Evolutionary conservation across 2,888 invertebrate species (phyloP), one percentile per base, ranked within the genome.

Genomic region (Heliconius erato): DNA sequence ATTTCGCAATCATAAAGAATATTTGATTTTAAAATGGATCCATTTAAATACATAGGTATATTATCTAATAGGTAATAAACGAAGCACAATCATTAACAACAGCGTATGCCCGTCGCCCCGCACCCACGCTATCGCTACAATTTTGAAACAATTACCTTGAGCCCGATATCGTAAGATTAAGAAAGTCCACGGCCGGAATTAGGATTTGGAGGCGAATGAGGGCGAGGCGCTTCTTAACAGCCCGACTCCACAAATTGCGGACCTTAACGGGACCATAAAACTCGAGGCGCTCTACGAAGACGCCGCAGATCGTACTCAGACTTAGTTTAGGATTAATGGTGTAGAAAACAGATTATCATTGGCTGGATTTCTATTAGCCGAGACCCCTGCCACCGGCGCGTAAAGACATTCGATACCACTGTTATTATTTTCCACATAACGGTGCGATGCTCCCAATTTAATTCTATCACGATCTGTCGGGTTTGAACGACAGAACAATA

Each of bases 311-410:
- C 94, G 94, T 92, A 90, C 95, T 94, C 91, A 95, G 95, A 94
- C 95, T 95, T 95, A 96, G 94, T 95, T 94, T 91, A 94, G 96
- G 96, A 96, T 96, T 96, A 96, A 96, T 96, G 96, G 95, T 95
- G 95, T 95, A 96, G 96, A 96, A 96, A 96, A 95, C 96, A 96
- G 96, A 96, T 96, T 96, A 96, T 96, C 96, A 96, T 96, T 96
- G 95, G 94, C 94, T 91, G 94, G 94, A 94, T 95, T 95, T 95
- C 95, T 94, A 95, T 95, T 95, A 95, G 93, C 90, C 83, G 85
- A 91, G 94, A 93, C 95, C 95, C 95, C 95, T 95, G 94, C 96
- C 94, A 94, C 89, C 94, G 94, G 92, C 94, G 95, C 95, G 95
- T 95, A 94, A 95, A 95, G 92, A 92, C 92, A 93, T 92, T 92